Percentiles rank a stretch among this genome's conserved stretches.
These are phyloP conservation scores for Rhagonycha lutea DNA, from an alignment of 2,888 invertebrate genomes.

Conservation along the genomic window DNA sequence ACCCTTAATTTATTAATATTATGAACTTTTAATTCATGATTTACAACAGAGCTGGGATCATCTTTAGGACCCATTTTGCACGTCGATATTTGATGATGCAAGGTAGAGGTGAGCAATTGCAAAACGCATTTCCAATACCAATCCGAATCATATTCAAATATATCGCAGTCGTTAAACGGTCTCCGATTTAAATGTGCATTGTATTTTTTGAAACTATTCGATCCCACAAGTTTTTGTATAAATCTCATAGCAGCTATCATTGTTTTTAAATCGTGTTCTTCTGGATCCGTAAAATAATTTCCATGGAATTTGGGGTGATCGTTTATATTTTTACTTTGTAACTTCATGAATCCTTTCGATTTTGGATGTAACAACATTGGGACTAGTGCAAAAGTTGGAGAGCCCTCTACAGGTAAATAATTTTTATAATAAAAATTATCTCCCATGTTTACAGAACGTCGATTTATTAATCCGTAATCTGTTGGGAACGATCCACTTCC, in stretches of 20 bases:
- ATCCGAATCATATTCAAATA: slow-evolving; percentile 61
- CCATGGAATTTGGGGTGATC: slow-evolving; percentile 65
- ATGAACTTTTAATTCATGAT: slow-evolving; percentile 56
- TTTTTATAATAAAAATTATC: slow-evolving; percentile 44
- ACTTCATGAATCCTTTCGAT: slow-evolving; percentile 57
- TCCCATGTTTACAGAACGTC: slow-evolving; percentile 29
- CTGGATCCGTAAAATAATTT: slow-evolving; percentile 59
- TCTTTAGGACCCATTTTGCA: slow-evolving; percentile 68
- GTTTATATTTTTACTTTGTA: slow-evolving; percentile 60
- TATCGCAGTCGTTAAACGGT: slow-evolving; percentile 61
- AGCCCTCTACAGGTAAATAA: slow-evolving; percentile 52
- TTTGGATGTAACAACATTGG: slow-evolving; percentile 64
- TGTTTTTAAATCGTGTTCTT: slow-evolving; percentile 54
- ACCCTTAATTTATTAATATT: slow-evolving; percentile 67
- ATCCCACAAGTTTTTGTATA: slow-evolving; percentile 55
- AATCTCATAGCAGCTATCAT: slow-evolving; percentile 61
- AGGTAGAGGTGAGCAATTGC: slow-evolving; percentile 62
- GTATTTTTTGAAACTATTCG: slow-evolving; percentile 59
- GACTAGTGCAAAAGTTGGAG: slow-evolving; percentile 57
- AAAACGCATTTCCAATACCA: slow-evolving; percentile 71
- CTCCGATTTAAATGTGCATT: slow-evolving; percentile 61
- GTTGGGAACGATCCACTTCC: slow-evolving; percentile 61
- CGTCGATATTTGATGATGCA: slow-evolving; percentile 72
- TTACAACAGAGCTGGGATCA: slow-evolving; percentile 54
- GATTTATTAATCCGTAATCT: slow-evolving; percentile 55